Conservation (phyloP, 2,797 vertebrate genomes). For the Monodelphis domestica region DNA sequence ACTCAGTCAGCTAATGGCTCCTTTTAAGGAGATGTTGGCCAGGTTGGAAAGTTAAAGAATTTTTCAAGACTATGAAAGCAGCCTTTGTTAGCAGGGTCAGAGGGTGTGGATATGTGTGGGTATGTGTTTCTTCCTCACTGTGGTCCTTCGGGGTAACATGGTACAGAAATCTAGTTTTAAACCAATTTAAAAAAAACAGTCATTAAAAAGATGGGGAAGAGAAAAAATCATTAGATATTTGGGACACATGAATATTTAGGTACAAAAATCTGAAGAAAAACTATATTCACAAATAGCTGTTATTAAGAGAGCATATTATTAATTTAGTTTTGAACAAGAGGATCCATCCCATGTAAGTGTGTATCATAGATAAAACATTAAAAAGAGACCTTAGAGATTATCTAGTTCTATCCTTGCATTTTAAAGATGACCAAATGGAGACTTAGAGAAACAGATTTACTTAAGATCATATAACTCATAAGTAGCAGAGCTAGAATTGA, state of each 20-base stretch:
- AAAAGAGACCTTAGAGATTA: slow-evolving; percentile 20
- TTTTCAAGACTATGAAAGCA: slow-evolving; percentile 64
- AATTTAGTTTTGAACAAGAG: background rate
- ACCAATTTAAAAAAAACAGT: slow-evolving; percentile 23
- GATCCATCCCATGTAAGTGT: background rate
- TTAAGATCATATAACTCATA: background rate
- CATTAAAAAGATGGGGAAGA: background rate
- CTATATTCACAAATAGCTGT: background rate
- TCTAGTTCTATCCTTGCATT: background rate
- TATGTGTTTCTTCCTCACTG: slow-evolving; percentile 30
- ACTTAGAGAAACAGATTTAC: background rate
- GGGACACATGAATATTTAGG: background rate
- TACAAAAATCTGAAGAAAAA: background rate
- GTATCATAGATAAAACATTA: slow-evolving; percentile 1
- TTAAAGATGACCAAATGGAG: background rate
- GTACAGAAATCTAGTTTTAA: slow-evolving; percentile 21
- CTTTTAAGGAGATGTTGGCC: slow-evolving; percentile 27
- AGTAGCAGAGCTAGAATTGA: background rate
- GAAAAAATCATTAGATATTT: slow-evolving; percentile 22
- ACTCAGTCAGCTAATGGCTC: slow-evolving; percentile 36
- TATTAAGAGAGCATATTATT: background rate
- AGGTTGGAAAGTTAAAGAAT: slow-evolving; percentile 57
- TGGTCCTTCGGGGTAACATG: slow-evolving; percentile 45
- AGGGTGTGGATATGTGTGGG: too few species aligned
- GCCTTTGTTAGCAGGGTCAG: slow-evolving; percentile 62